Evolutionary conservation across 2,888 invertebrate genomes (phyloP).

Genomic region (Lacanobia oleracea): DNA sequence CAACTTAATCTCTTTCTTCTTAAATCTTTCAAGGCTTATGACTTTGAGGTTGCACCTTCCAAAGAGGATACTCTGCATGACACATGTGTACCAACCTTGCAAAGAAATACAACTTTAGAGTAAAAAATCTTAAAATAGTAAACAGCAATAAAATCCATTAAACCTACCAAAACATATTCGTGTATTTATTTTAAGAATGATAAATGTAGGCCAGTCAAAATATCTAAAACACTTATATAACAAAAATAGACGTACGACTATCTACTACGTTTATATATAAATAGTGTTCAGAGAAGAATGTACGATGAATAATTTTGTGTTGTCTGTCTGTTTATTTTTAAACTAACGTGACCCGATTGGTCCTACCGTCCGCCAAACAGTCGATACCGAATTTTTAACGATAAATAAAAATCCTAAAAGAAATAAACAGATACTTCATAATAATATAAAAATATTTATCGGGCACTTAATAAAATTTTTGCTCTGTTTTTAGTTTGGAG

Average conservation of each 20-base stretch:
- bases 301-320: slow-evolving; percentile 38
- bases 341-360: slow-evolving; percentile 21
- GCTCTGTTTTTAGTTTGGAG: slow-evolving; percentile 18
- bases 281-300: slow-evolving; percentile 42
- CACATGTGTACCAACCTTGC: too few species aligned
- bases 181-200: slow-evolving; percentile 47
- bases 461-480: background rate
- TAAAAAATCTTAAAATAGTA: slow-evolving; percentile 14
- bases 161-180: slow-evolving; percentile 44
- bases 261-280: slow-evolving; percentile 17
- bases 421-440: slow-evolving; percentile 27
- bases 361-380: slow-evolving; percentile 2
- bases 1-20: too few species aligned
- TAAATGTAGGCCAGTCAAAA: slow-evolving; percentile 38
- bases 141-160: slow-evolving; percentile 42
- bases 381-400: slow-evolving; percentile 10
- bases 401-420: slow-evolving; percentile 1
- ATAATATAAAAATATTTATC: slow-evolving; percentile 19
- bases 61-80: too few species aligned
- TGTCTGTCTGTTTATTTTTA: slow-evolving; percentile 43
- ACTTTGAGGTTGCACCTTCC: too few species aligned
- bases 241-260: slow-evolving; percentile 35
- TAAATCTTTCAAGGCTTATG: too few species aligned
- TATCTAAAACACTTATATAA: slow-evolving; percentile 21
- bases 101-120: slow-evolving; percentile 11